Conservation (phyloP, 2,113 vertebrate species). For the Eidolon helvum region DNA sequence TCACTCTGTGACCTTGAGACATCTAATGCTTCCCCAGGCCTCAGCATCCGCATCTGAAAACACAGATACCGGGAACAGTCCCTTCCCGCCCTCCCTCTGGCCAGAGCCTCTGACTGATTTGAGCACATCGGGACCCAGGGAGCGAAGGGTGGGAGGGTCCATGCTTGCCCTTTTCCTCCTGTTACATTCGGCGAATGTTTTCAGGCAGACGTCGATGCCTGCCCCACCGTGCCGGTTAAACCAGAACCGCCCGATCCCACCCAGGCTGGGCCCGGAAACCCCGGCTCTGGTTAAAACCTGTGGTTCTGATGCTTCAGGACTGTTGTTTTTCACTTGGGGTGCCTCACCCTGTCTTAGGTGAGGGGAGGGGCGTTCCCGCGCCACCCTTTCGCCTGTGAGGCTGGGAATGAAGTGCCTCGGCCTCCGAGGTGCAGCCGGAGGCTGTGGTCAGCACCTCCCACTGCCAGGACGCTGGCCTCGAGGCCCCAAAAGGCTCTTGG, state of each 20-base stretch:
- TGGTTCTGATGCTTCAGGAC: neutral
- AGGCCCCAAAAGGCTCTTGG: neutral
- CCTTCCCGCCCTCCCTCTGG: rapidly evolving
- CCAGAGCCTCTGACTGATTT: rapidly evolving
- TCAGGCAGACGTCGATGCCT: neutral
- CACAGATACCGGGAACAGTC: rapidly evolving
- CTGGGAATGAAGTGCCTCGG: neutral
- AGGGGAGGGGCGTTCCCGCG: rapidly evolving
- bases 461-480: rapidly evolving
- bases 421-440: neutral
- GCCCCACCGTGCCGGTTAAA: rapidly evolving
- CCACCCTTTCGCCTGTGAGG: neutral
- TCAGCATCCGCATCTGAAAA: neutral
- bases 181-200: rapidly evolving
- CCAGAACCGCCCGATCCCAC: neutral
- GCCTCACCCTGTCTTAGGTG: neutral
- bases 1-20: neutral
- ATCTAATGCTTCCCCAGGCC: neutral
- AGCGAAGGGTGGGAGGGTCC: rapidly evolving
- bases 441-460: neutral
- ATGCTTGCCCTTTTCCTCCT: neutral
- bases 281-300: neutral
- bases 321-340: neutral
- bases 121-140: too few relatives aligned
- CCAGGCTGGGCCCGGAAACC: rapidly evolving